Evolutionary conservation across 23 tunicate species (phyloP), one percentile per base, ranked within the genome.

Genomic region (Halocynthia aurantium): DNA sequence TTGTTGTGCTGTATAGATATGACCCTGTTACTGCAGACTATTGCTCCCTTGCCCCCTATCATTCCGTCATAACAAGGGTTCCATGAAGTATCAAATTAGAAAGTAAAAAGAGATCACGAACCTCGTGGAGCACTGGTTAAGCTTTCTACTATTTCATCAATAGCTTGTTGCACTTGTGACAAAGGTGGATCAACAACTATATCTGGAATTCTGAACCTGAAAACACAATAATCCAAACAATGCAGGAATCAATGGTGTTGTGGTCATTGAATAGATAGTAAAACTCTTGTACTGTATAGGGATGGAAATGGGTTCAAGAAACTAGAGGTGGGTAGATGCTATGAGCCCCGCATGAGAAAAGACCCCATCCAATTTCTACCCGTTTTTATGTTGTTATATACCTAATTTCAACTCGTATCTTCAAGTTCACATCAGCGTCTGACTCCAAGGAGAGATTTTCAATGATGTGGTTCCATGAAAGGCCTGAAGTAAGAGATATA

Each of bases 121-220:
- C 96, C 96, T 69, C 78, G 61, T 6, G 96, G 77, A 5, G 87
- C 74, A 50, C 72, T 40, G 12, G 82, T 84, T 19, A 89, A 80
- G 6, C 81, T 69, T 58, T 89, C 96, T 8, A 85, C 90, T 22
- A 90, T 82, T 50, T 90, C 86, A 68, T 90, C 97, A 51, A 90
- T 71, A 10, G 86, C 71, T 69, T 57, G 71, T 64, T 90, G 97
- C 7, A 90, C 97, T 19, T 77, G 83, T 7, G 90, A 84, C 76
- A 90, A 57, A 18, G 90, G 90, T 53, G 97, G 97, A 57, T 90
- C 90, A n/a, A 90, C 75, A 12, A 84, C 83, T 22, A 90, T 85
- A 51, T 90, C 90, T 8, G 97, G 97, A 55, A 90, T 90, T 6
- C 90, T 83, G 64, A 90, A 90, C 64, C 97, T 90, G 60, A 8